Evolutionary conservation across 2,797 vertebrate species (phyloP).

Genomic region (Falco cherrug): DNA sequence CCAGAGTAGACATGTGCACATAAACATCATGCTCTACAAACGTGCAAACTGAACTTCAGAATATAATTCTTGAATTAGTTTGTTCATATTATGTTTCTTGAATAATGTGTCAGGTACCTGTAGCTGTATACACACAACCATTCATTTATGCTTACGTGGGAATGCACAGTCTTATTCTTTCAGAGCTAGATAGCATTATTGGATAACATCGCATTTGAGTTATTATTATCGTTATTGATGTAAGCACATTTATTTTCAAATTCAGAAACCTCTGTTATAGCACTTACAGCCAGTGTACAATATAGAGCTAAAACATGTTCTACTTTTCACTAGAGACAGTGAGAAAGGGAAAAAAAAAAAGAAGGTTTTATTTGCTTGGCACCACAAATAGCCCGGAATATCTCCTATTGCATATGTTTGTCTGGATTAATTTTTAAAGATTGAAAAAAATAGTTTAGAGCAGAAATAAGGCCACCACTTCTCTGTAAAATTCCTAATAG

Average conservation of each 20-base stretch:
- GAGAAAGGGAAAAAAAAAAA: background rate
- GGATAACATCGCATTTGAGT: background rate
- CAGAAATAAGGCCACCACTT: background rate
- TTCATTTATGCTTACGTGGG: background rate
- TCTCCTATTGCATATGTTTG: background rate
- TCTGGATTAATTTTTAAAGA: background rate
- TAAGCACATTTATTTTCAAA: background rate
- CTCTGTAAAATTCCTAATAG: background rate
- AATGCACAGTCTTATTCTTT: background rate
- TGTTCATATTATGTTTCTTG: background rate
- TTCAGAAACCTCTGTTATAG: background rate
- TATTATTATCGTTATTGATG: conserved; percentile 5
- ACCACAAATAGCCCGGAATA: background rate
- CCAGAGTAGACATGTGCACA: background rate
- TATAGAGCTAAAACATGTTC: background rate
- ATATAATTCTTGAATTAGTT: background rate
- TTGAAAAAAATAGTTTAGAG: background rate
- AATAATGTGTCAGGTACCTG: background rate
- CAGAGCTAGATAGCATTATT: background rate
- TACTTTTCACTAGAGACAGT: background rate
- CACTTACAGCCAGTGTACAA: background rate
- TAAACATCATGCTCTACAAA: background rate
- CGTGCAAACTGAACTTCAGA: background rate
- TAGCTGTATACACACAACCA: background rate
- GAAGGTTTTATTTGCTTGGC: background rate